Evolutionary conservation across 2,888 invertebrate species (phyloP).

Genomic region (Nymphalis c-album): DNA sequence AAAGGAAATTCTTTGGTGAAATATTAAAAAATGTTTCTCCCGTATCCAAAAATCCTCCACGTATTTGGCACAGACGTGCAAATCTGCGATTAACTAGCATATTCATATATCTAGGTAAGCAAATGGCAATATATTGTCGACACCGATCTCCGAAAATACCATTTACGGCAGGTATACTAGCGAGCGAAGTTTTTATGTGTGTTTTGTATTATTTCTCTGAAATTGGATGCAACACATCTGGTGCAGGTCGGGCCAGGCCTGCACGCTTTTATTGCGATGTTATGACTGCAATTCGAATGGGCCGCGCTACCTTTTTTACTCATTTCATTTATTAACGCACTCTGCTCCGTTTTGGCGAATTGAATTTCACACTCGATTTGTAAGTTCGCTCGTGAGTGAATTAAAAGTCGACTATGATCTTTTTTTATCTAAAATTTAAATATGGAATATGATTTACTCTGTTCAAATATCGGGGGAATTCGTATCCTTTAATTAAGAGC

Average conservation of each 20-base stretch:
- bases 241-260: conserved; percentile 50
- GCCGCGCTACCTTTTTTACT: conserved; percentile 54
- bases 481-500: too few relatives aligned
- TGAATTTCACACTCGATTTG: conserved; percentile 55
- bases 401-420: conserved; percentile 18
- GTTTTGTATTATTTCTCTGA: conserved; percentile 64
- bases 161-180: conserved; percentile 70
- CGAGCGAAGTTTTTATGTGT: conserved; percentile 61
- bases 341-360: conserved; percentile 53
- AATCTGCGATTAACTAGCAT: not conserved
- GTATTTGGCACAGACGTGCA: not conserved
- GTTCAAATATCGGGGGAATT: too few relatives aligned
- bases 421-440: not conserved
- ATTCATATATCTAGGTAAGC: conserved; percentile 18
- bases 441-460: too few relatives aligned
- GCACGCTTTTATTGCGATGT: conserved; percentile 67
- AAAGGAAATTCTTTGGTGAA: too few relatives aligned
- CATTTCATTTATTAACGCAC: conserved; percentile 63
- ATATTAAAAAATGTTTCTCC: not conserved
- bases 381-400: conserved; percentile 41
- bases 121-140: conserved; percentile 55
- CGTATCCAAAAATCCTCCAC: not conserved
- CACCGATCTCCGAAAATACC: conserved; percentile 64
- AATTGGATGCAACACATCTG: conserved; percentile 70
- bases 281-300: conserved; percentile 70